Evolutionary conservation across 2,888 invertebrate genomes (phyloP).

Genomic region (Metacarcinus magister): DNA sequence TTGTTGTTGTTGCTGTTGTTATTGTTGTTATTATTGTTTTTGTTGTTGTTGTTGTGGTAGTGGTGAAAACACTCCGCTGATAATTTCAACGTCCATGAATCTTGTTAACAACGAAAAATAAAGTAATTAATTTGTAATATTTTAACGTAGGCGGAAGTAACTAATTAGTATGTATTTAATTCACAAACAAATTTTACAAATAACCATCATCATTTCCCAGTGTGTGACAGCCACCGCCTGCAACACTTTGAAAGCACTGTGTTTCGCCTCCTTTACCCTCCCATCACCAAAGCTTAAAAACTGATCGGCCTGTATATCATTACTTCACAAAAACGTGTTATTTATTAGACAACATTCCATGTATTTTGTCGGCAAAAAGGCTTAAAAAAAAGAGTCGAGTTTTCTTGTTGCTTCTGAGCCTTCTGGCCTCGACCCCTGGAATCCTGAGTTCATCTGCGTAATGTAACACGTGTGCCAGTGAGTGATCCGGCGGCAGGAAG

Average conservation of each 20-base stretch:
- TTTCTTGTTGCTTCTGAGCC: not conserved
- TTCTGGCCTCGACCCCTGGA: not conserved
- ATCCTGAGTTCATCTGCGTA: not conserved
- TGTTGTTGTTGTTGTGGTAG: not conserved
- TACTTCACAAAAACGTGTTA: not conserved
- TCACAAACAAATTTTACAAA: conserved; percentile 36
- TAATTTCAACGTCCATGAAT: not conserved
- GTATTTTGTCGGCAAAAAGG: not conserved
- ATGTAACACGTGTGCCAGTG: not conserved
- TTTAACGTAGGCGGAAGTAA: conserved; percentile 5
- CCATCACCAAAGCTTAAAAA: not conserved
- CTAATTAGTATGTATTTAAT: conserved; percentile 30
- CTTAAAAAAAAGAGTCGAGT: not conserved
- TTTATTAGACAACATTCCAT: not conserved
- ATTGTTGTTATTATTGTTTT: too few relatives aligned
- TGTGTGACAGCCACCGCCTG: not conserved
- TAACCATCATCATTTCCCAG: not conserved
- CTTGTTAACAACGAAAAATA: conserved; percentile 17
- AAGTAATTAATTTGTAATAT: not conserved
- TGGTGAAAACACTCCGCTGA: not conserved
- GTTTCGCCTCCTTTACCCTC: not conserved
- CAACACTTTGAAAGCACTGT: not conserved
- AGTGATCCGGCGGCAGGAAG: not conserved
- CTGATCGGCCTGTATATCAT: not conserved
- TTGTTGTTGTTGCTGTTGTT: too few relatives aligned